phyloP scores from a whole-genome alignment of 2,113 vertebrate genomes.

The Synchiropus splendidus region DNA sequence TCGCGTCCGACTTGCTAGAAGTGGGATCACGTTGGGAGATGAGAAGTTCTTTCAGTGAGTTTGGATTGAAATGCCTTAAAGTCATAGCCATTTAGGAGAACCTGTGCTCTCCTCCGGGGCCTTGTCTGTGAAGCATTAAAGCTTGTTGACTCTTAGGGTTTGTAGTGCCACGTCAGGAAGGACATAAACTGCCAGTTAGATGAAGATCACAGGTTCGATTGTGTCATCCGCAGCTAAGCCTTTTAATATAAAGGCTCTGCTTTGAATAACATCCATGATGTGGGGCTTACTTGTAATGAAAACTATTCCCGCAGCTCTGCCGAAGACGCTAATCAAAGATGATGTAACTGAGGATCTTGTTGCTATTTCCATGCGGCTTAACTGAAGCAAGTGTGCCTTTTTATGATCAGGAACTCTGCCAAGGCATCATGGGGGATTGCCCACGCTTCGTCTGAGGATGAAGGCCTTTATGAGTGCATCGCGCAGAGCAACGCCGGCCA shows the following conservation, averaged over 20 bases:
- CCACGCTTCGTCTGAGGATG: constrained; percentile 63
- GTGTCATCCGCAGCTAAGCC: constrained; percentile 29
- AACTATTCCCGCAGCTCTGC: constrained; percentile 9
- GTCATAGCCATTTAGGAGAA: constrained; percentile 15
- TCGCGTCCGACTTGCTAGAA: constrained; percentile 70
- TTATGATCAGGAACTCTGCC: constrained; percentile 58
- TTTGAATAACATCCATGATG: constrained; percentile 33
- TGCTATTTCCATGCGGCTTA: constrained; percentile 9
- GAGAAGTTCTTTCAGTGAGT: constrained; percentile 74
- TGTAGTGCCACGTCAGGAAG: constrained; percentile 33
- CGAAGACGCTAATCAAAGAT: constrained; percentile 10
- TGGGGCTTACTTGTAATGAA: constrained; percentile 22
- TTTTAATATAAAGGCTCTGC: constrained; percentile 23
- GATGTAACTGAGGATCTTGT: constrained; percentile 14
- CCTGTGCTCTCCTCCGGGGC: constrained; percentile 3
- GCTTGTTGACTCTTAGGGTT: too few species aligned
- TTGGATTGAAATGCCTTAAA: too few species aligned
- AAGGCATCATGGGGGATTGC: constrained; percentile 81
- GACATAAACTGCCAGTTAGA: constrained; percentile 17
- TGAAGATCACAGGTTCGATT: constrained; percentile 36
- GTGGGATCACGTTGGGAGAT: constrained; percentile 64
- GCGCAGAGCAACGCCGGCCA: constrained; percentile 72
- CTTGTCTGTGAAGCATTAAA: constrained; percentile 33
- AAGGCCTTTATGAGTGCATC: constrained; percentile 76
- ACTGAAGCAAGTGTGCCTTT: constrained; percentile 22